A percentile compares a stretch with the other conserved stretches of the same genome.
Conservation (phyloP, 2,113 vertebrate species). For the Protomyctophum bolini region DNA sequence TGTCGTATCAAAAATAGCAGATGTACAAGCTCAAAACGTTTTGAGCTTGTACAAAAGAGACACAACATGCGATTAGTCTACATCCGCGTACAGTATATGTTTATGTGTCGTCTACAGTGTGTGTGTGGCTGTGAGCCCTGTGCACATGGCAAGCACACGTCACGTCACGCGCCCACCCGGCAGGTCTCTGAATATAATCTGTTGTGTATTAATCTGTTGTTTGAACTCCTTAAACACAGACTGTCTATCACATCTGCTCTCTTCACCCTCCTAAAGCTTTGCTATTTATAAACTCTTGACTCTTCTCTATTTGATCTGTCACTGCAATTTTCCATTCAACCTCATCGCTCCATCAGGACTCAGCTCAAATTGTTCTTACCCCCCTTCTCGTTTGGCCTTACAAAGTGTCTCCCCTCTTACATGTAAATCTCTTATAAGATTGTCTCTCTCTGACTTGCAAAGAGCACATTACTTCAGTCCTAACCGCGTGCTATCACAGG, state of each 20-base stretch:
- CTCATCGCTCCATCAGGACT: constrained; percentile 20
- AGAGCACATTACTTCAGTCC: background rate
- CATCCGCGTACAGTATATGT: background rate
- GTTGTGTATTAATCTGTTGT: constrained; percentile 82
- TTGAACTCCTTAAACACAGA: constrained; percentile 82
- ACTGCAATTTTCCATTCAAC: background rate
- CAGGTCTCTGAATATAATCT: constrained; percentile 71
- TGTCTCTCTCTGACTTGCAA: constrained; percentile 7
- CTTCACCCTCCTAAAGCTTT: constrained; percentile 73
- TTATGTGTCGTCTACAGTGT: no score
- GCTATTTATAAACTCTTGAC: constrained; percentile 69
- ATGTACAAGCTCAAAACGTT: no score
- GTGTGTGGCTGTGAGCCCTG: no score
- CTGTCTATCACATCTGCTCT: constrained; percentile 81
- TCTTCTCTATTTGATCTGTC: constrained; percentile 24
- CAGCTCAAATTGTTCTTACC: constrained; percentile 7
- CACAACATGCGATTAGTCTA: no score
- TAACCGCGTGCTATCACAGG: background rate
- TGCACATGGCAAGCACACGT: constrained; percentile 33
- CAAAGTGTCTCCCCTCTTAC: constrained; percentile 16
- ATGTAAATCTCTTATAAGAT: constrained; percentile 19
- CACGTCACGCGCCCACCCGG: background rate
- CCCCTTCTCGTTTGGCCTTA: constrained; percentile 28
- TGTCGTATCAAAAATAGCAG: no score
- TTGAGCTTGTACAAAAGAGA: no score